Evolutionary conservation across 1,140 invertebrate genomes (phyloP).

Genomic region (Homarus americanus): DNA sequence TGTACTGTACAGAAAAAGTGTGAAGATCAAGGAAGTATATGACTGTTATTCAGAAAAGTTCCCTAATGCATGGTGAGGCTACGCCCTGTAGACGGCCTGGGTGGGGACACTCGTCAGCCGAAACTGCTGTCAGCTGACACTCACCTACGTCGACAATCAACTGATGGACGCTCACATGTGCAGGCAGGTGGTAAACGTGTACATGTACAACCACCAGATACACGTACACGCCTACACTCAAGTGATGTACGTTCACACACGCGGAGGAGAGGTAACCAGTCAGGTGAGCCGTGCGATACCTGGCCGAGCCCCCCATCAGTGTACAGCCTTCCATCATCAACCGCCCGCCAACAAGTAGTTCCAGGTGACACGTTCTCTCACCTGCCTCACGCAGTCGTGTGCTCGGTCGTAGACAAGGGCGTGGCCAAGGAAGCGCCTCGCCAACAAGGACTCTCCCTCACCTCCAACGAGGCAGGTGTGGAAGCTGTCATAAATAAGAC

Average conservation of each 20-base stretch:
- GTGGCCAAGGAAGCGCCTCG: not conserved
- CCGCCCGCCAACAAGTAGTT: not conserved
- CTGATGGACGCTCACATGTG: not conserved
- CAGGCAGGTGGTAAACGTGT: not conserved
- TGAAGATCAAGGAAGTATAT: not conserved
- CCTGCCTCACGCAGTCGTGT: not conserved
- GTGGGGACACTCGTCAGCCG: not conserved
- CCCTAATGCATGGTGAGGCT: constrained; percentile 11
- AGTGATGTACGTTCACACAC: not conserved
- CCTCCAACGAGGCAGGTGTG: not conserved
- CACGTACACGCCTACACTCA: not conserved
- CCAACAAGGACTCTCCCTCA: not conserved
- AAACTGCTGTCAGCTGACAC: constrained; percentile 7
- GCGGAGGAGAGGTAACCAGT: too few relatives aligned
- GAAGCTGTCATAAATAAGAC: not conserved
- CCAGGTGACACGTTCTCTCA: not conserved
- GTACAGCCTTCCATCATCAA: not conserved
- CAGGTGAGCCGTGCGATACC: too few relatives aligned
- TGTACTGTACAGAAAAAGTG: too few relatives aligned
- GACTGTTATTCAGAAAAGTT: not conserved
- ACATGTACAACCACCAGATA: not conserved
- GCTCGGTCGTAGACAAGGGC: not conserved
- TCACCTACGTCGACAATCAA: not conserved
- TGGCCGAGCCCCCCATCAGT: not conserved
- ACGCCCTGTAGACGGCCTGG: not conserved